Percentiles rank a stretch among this genome's conserved stretches.
Evolutionary conservation across 2,113 vertebrate genomes (phyloP).

Genomic region (Ceyx margarethae): DNA sequence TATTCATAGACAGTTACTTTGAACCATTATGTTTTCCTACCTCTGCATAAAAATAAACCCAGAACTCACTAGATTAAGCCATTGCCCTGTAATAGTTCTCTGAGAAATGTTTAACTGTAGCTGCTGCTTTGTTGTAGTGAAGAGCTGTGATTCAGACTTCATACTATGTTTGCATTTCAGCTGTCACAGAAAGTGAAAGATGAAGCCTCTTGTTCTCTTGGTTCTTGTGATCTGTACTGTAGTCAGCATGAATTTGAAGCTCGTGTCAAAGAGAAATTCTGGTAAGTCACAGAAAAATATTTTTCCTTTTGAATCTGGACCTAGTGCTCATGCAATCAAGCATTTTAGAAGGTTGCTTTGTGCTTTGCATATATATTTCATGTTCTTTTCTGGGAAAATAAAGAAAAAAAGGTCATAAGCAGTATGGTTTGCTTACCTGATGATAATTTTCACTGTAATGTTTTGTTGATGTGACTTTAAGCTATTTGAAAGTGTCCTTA

Average conservation of each 20-base stretch:
- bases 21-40: conserved; percentile 16
- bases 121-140: conserved; percentile 42
- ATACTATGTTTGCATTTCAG: conserved; percentile 69
- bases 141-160: conserved; percentile 53
- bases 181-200: conserved; percentile 75
- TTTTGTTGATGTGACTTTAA: not conserved
- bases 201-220: conserved; percentile 85
- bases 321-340: not conserved
- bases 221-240: conserved; percentile 81
- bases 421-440: not conserved
- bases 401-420: not conserved
- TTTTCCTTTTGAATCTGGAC: conserved; percentile 27
- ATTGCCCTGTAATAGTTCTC: conserved; percentile 10
- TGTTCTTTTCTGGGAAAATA: not conserved
- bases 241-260: conserved; percentile 87
- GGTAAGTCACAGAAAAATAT: conserved; percentile 79
- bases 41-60: conserved; percentile 41
- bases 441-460: not conserved
- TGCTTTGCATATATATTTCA: not conserved
- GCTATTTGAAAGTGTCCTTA: not conserved
- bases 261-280: conserved; percentile 95
- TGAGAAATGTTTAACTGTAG: conserved; percentile 37
- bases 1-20: conserved; percentile 13
- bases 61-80: conserved; percentile 3
- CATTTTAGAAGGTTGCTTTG: not conserved